Evolutionary conservation across 2,888 invertebrate genomes (phyloP), one percentile per base, ranked within the genome.

Genomic region (Amblyjoppa proteus): DNA sequence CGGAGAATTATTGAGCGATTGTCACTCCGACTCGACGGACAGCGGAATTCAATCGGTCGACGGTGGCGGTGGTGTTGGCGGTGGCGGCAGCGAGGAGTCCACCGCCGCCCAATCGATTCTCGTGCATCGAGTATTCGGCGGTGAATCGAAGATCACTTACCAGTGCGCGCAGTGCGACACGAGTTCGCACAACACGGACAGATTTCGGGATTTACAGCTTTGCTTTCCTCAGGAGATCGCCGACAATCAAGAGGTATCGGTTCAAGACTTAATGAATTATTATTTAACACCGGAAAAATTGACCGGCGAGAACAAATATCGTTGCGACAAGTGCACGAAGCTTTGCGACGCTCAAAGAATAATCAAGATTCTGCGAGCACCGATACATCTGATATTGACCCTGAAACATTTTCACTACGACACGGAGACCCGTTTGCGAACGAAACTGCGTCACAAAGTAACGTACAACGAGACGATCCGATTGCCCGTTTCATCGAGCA

Each of bases 381-480:
- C 98, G 0, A 96, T 96, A 66, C 96, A 97, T 93, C 95, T 98
- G 16, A 96, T 98, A 83, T 94, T 98, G 2, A 97, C 97, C 0
- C 94, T 98, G 13, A 97, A 98, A 92, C 96, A 98, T 90, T 98
- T 98, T 92, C 95, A 96, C 83, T 97, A 96, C 91, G 96, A 97
- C 91, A 95, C 96, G n/a, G 95, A 95, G 70, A 96, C 95, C 71
- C 96, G 97, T 89, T 95, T 96, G 88, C 96, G 97, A 89, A 97
- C 97, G n/a, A 98, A 98, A 93, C 94, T 98, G 81, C 95, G 97
- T 93, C 97, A 97, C 93, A 96, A 95, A 88, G 96, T 96, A 88
- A 95, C 94, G 88, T 96, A 96, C 93, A 96, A 96, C 91, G 96
- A 95, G 87, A 95, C 94, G 28, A 94, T 96, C 71, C 93, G 93